Percentiles rank a stretch among this genome's conserved stretches.
Conservation (phyloP, 2,888 invertebrate species). For the Agrochola lota region DNA sequence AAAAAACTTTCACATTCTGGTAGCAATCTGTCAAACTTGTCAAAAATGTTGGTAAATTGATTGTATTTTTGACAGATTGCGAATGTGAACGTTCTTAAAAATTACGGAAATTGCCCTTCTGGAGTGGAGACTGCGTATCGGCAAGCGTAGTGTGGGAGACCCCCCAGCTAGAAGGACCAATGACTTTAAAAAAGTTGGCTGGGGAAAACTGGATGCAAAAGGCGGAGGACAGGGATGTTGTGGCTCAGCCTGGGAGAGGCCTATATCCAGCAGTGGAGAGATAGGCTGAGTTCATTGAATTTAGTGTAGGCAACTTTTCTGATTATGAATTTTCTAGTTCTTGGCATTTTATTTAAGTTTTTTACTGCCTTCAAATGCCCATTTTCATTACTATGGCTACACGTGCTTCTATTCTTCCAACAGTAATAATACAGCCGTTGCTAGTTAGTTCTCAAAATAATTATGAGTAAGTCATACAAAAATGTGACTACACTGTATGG, state of each 20-base stretch:
- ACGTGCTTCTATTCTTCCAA: conserved; percentile 25
- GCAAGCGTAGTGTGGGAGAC: background rate
- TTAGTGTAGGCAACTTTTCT: background rate
- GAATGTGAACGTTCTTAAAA: no score
- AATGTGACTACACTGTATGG: conserved; percentile 18
- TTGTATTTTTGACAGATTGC: no score
- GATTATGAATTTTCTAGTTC: background rate
- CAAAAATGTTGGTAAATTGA: no score
- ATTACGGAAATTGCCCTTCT: background rate
- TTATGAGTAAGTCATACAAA: conserved; percentile 22
- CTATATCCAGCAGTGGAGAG: background rate
- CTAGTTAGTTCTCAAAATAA: conserved; percentile 17
- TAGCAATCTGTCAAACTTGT: no score
- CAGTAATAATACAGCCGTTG: background rate
- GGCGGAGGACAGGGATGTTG: background rate
- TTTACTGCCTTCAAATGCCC: background rate
- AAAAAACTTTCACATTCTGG: no score
- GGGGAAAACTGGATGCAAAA: background rate
- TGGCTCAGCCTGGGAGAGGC: background rate
- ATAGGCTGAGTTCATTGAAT: background rate
- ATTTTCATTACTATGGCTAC: background rate
- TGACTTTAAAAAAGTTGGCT: background rate
- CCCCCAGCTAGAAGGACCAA: background rate
- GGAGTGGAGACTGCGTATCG: background rate
- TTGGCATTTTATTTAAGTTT: background rate